Evolutionary conservation across 2,797 vertebrate species (phyloP).

Genomic region (Darevskia nairensis): DNA sequence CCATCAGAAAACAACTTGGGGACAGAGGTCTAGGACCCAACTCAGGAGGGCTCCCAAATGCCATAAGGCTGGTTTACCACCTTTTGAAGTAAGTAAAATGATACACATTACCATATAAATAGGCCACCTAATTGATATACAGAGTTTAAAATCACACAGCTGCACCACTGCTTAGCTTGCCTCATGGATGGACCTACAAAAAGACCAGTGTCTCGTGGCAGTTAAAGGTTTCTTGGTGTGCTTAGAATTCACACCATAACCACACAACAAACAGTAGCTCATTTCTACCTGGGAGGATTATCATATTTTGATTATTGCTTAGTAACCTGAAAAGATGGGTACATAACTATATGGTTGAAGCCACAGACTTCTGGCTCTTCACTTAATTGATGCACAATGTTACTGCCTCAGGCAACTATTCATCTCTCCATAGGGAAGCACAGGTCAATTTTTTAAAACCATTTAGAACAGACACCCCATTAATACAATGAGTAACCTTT

Average conservation of each 20-base stretch:
- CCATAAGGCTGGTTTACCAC: background rate
- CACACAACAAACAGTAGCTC: background rate
- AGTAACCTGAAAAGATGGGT: background rate
- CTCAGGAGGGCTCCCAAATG: background rate
- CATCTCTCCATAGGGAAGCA: background rate
- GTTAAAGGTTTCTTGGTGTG: background rate
- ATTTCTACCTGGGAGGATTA: background rate
- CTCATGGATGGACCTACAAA: background rate
- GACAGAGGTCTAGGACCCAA: background rate
- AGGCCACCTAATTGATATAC: background rate
- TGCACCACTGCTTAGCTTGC: background rate
- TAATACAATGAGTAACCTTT: conserved; percentile 42
- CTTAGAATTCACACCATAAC: background rate
- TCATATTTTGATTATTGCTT: background rate
- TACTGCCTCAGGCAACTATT: background rate
- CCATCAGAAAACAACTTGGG: background rate
- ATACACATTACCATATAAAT: background rate
- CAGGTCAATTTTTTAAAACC: background rate
- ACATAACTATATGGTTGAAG: background rate
- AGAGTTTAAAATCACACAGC: background rate
- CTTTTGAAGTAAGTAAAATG: background rate
- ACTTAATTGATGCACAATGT: background rate
- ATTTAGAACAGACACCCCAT: conserved; percentile 6
- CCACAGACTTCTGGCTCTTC: too few species aligned
- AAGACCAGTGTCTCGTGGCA: background rate